Base-by-base conservation (phyloP, 2,888 invertebrate species). In the Diploptera punctata region DNA sequence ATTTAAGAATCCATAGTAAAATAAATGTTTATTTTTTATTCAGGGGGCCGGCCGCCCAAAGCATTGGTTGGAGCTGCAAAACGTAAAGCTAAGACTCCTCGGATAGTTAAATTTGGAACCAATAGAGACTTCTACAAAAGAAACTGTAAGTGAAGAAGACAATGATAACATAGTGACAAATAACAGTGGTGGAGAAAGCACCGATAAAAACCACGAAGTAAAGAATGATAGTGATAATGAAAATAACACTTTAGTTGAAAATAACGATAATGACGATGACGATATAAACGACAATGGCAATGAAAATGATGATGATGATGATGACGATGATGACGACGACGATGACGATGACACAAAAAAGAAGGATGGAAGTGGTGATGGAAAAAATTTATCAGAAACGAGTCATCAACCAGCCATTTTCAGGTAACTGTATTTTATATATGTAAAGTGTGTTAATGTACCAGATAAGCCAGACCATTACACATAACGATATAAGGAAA, bases 41-140 rank as follows among this genome's bases (percentile, higher is more conserved):
- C n/a, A 70, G 70, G 70, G 21, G 70, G 70, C 31, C 62, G 70
- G 19, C 70, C 70, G 26, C 52, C 62, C 29, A 73, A 73, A 24
- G 62, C 67, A 21, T 47, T 75, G 18, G 75, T 75, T 19, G 75
- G 75, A 24, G 75, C 73, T 49, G 75, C 73, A 19, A 75, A 75
- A 47, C 68, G 75, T 18, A 75, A 75, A 29, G 71, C 73, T 16
- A 73, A 73, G 61, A 68, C 52, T 29, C 75, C 75, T 24, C 43
- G 73, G 4, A 73, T 71, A 52, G 69, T 73, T 2, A 75, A 75
- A 43, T 67, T 61, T 3, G 72, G 10, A 47, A 19, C 29, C 33
- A 47, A 24, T 52, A 33, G 26, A 57, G 26, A 21, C 52, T 21
- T 9, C 57, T 2, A 29, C 26, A 16, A 57, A 57, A 57, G 57